These are phyloP conservation scores for Aleiodes leptofemur DNA, from an alignment of 2,888 invertebrate genomes.

Conservation along the genomic window DNA sequence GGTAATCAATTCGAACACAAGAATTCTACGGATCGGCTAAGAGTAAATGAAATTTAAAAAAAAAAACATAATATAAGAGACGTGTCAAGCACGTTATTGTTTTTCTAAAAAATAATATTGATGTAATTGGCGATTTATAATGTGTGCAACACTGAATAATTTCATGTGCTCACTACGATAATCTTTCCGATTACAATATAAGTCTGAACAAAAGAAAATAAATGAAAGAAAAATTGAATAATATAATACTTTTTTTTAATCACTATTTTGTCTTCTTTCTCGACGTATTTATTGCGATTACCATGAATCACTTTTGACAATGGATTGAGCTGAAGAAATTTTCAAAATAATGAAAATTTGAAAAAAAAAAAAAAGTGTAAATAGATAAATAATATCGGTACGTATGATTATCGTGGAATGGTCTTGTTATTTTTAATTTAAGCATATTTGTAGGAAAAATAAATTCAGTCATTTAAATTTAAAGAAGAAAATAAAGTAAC, in stretches of 20 bases:
- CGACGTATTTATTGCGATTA: slow-evolving; percentile 15
- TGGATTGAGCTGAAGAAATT: slow-evolving; percentile 27
- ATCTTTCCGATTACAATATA: slow-evolving; percentile 38
- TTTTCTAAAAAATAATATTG: slow-evolving; percentile 5
- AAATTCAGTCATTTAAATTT: slow-evolving; percentile 42
- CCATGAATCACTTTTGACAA: slow-evolving; percentile 5
- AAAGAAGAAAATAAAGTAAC: slow-evolving; percentile 17
- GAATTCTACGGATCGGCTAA: slow-evolving; percentile 64
- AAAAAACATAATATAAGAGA: slow-evolving; percentile 41
- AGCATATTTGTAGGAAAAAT: slow-evolving; percentile 63
- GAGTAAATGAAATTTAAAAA: slow-evolving; percentile 31
- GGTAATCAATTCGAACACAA: background rate
- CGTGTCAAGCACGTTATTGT: slow-evolving; percentile 1
- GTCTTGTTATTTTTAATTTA: slow-evolving; percentile 68
- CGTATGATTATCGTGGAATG: slow-evolving; percentile 46
- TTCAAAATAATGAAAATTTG: slow-evolving; percentile 15
- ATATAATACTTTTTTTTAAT: background rate
- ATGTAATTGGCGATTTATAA: slow-evolving; percentile 2
- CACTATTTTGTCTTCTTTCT: slow-evolving; percentile 11
- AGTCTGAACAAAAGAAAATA: slow-evolving; percentile 29
- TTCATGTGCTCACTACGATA: background rate
- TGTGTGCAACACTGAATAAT: slow-evolving; percentile 5
- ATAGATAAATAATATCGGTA: slow-evolving; percentile 37
- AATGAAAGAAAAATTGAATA: background rate
- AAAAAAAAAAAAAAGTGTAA: slow-evolving; percentile 32